Conservation (phyloP, 2,797 vertebrate species). For the Dromococcyx pavoninus region DNA sequence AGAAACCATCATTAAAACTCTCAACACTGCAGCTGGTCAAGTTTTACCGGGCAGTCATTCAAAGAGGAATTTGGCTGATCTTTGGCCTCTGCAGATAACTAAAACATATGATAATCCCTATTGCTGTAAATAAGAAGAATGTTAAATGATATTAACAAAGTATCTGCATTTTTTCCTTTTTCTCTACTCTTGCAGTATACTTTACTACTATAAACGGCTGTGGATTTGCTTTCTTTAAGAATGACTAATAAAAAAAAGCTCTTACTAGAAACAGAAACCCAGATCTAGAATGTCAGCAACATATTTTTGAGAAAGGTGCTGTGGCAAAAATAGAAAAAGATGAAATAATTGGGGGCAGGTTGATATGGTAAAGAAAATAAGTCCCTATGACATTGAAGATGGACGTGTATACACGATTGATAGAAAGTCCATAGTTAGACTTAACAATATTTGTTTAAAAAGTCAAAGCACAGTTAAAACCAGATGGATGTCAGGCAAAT, state of each 20-base stretch:
- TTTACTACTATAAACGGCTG: neutral
- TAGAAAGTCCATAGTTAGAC: neutral
- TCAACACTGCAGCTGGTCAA: conserved; percentile 1
- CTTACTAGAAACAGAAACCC: neutral
- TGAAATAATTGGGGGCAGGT: neutral
- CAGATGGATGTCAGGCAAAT: neutral
- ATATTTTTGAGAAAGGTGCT: neutral
- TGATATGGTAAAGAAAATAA: neutral
- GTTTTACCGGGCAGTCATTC: neutral
- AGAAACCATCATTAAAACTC: conserved; percentile 9
- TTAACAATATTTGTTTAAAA: neutral
- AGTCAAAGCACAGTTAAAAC: neutral
- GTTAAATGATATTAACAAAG: neutral
- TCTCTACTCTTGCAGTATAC: neutral
- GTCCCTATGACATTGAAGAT: neutral
- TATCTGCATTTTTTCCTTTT: neutral
- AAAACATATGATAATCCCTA: neutral
- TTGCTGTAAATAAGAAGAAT: neutral
- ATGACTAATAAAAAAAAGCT: neutral
- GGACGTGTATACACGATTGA: neutral
- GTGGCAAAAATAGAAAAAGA: neutral
- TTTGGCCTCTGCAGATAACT: neutral
- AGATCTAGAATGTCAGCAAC: neutral
- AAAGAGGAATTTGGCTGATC: neutral
- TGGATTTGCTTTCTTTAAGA: neutral